Evolutionary conservation across 2,113 vertebrate genomes (phyloP).

Genomic region (Seriola dumerili): DNA sequence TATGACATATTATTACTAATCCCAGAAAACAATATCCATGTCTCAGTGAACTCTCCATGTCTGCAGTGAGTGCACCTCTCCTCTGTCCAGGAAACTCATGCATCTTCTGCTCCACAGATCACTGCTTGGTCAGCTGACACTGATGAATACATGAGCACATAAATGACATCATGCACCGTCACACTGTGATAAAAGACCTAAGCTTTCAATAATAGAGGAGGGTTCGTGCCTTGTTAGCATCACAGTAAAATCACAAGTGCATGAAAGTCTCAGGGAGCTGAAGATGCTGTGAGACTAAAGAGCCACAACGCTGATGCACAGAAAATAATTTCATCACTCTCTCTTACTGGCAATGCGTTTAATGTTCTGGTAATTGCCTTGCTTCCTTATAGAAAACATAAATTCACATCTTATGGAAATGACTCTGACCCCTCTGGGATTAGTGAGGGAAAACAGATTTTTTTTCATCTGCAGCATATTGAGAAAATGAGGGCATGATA

Average conservation of each 20-base stretch:
- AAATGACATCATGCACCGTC: conserved; percentile 33
- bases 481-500: conserved; percentile 60
- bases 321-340: conserved; percentile 12
- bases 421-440: conserved; percentile 36
- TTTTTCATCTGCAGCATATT: conserved; percentile 26
- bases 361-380: conserved; percentile 37
- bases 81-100: conserved; percentile 17
- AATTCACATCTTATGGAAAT: conserved; percentile 37
- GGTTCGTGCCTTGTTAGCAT: conserved; percentile 30
- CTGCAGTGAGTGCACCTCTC: conserved; percentile 1
- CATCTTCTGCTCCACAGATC: conserved; percentile 38
- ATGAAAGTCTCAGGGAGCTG: conserved; percentile 26
- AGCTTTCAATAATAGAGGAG: conserved; percentile 28
- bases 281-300: conserved; percentile 34
- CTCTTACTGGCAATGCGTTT: neutral
- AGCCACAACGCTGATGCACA: conserved; percentile 39
- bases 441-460: conserved; percentile 25
- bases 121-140: conserved; percentile 42
- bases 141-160: conserved; percentile 26
- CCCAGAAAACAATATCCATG: conserved; percentile 7
- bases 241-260: conserved; percentile 44
- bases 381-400: conserved; percentile 34
- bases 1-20: conserved; percentile 19
- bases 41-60: conserved; percentile 7
- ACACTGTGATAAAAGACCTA: conserved; percentile 15